Conservation (phyloP, 1,140 invertebrate genomes). For the Drosophila trapezifrons region DNA sequence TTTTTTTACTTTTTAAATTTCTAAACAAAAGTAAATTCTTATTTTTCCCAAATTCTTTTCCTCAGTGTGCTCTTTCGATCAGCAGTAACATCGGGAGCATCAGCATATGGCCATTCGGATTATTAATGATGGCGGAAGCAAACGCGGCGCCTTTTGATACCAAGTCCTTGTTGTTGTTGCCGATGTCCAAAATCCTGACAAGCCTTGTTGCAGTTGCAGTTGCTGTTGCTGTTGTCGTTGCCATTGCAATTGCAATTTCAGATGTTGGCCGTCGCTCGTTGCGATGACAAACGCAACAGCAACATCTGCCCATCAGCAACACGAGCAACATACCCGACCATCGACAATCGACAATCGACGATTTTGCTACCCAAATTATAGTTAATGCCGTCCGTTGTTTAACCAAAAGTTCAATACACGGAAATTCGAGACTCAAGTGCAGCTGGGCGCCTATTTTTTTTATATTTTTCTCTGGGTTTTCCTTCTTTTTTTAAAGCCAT, state of each 20-base stretch:
- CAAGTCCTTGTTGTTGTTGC: conserved; percentile 46
- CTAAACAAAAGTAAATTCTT: too few species aligned
- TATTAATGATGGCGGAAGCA: conserved; percentile 79
- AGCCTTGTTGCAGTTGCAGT: conserved; percentile 37
- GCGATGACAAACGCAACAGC: conserved; percentile 70
- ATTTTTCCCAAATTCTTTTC: neutral
- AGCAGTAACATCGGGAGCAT: conserved; percentile 37
- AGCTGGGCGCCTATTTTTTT: conserved; percentile 31
- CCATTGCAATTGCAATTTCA: conserved; percentile 26
- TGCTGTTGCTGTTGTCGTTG: conserved; percentile 35
- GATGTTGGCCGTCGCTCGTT: conserved; percentile 48
- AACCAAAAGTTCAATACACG: conserved; percentile 38
- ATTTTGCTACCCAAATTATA: conserved; percentile 34
- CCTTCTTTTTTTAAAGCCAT: conserved; percentile 25
- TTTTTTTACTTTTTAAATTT: neutral
- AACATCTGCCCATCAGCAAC: conserved; percentile 32
- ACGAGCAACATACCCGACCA: conserved; percentile 6
- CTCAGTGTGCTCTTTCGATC: conserved; percentile 4
- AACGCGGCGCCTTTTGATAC: conserved; percentile 69
- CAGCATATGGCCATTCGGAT: conserved; percentile 67
- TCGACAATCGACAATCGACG: conserved; percentile 3
- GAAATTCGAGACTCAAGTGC: conserved; percentile 37
- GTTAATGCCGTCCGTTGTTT: conserved; percentile 34
- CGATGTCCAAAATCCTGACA: conserved; percentile 46
- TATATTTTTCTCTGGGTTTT: conserved; percentile 6